Conservation (phyloP, 1,140 invertebrate species). For the Octopus sinensis region DNA sequence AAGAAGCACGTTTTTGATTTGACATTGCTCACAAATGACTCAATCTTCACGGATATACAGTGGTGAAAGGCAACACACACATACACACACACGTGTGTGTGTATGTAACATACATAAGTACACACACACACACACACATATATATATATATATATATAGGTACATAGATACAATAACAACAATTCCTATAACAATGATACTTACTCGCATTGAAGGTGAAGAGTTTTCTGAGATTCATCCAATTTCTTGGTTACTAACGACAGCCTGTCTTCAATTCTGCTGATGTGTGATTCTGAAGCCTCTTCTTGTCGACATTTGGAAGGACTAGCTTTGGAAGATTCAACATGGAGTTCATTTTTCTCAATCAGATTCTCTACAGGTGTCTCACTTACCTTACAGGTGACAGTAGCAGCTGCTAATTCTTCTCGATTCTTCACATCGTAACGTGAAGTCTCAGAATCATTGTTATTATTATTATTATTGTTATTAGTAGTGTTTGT, state of each 20-base stretch:
- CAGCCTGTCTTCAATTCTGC: neutral
- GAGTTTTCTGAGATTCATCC: conserved; percentile 73
- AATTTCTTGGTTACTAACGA: conserved; percentile 59
- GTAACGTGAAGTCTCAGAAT: neutral
- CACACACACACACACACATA: too few species aligned
- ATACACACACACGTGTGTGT: too few species aligned
- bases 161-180: too few species aligned
- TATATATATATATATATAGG: too few species aligned
- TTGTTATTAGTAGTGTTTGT: neutral
- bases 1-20: too few species aligned
- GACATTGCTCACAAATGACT: too few species aligned
- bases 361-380: neutral
- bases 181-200: conserved; percentile 1
- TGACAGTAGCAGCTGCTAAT: neutral
- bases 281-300: neutral
- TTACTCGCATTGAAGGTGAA: conserved; percentile 56
- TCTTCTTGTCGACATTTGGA: neutral
- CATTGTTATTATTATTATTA: conserved; percentile 10
- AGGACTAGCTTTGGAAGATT: neutral
- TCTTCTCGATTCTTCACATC: conserved; percentile 21
- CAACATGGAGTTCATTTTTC: neutral
- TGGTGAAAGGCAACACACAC: too few species aligned
- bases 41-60: too few species aligned
- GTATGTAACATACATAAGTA: too few species aligned
- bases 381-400: neutral